phyloP scores from a whole-genome alignment of 1,140 invertebrate species.

The Ditylenchus dipsaci region DNA sequence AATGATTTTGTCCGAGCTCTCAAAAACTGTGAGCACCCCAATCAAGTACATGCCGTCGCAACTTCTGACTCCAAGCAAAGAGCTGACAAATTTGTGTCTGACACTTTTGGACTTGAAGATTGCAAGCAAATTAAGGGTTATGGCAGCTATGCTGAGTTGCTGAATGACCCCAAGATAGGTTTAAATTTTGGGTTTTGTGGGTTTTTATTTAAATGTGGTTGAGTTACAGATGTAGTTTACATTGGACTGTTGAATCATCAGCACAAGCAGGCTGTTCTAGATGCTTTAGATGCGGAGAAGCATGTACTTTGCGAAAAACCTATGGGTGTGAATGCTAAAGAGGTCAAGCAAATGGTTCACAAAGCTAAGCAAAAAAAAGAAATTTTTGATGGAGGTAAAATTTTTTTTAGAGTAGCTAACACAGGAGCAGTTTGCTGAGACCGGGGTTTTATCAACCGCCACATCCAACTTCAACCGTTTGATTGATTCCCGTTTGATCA shows the following conservation, averaged over 20 bases:
- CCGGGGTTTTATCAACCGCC: no score
- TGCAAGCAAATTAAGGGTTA: conserved; percentile 17
- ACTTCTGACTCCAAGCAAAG: conserved; percentile 7
- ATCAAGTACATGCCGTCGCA: conserved; percentile 8
- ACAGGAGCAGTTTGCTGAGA: no score
- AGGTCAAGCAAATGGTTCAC: conserved; percentile 38
- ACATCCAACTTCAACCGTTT: no score
- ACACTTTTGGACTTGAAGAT: neutral
- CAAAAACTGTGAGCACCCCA: neutral
- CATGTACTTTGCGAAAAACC: conserved; percentile 46
- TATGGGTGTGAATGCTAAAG: conserved; percentile 27
- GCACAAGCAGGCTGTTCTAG: conserved; percentile 24
- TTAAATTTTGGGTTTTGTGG: neutral
- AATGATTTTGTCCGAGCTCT: conserved; percentile 18
- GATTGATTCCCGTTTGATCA: no score
- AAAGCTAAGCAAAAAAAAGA: conserved; percentile 26
- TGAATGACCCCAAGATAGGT: conserved; percentile 17
- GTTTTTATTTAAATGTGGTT: conserved; percentile 8
- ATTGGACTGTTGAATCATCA: conserved; percentile 21
- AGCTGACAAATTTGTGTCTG: conserved; percentile 4
- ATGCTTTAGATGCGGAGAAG: conserved; percentile 29
- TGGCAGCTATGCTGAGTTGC: conserved; percentile 17
- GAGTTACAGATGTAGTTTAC: conserved; percentile 37
- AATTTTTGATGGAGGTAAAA: conserved; percentile 35
- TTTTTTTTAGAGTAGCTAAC: conserved; percentile 9